Evolutionary conservation across 2,888 invertebrate species (phyloP).

Genomic region (Ophraella communa): DNA sequence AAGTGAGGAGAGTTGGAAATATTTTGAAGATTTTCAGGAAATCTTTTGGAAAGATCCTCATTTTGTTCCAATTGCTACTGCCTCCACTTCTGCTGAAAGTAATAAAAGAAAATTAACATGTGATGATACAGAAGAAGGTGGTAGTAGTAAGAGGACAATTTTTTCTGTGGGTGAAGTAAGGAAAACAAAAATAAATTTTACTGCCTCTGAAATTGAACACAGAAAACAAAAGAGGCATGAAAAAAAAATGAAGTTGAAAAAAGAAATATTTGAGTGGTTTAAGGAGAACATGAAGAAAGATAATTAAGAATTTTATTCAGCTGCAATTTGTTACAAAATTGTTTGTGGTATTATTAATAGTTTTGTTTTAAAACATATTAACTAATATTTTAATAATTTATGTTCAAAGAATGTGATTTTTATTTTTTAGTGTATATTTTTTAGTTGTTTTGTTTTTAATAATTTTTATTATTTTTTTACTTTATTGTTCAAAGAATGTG

Average conservation of each 20-base stretch:
- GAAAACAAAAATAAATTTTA: neutral
- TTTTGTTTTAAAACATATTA: too few relatives aligned
- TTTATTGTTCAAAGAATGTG: too few relatives aligned
- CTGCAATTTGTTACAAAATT: neutral
- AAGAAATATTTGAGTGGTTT: neutral
- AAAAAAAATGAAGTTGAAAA: neutral
- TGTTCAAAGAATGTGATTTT: too few relatives aligned
- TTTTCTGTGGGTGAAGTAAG: neutral
- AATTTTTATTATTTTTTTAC: too few relatives aligned
- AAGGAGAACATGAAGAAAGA: neutral
- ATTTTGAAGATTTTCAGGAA: neutral
- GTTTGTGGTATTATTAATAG: too few relatives aligned
- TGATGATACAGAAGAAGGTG: neutral
- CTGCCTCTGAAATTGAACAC: neutral
- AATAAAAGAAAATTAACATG: neutral
- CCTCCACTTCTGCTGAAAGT: slow-evolving; percentile 10
- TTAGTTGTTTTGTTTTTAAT: too few relatives aligned
- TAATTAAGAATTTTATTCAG: neutral
- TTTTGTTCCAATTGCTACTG: slow-evolving; percentile 16
- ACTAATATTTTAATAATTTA: too few relatives aligned
- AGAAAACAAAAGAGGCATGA: neutral
- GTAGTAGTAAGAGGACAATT: neutral
- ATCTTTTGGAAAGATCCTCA: neutral
- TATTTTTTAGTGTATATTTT: too few relatives aligned
- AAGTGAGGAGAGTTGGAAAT: slow-evolving; percentile 9